phyloP scores from a whole-genome alignment of 2,797 vertebrate species.

The Pogonophryne albipinna region DNA sequence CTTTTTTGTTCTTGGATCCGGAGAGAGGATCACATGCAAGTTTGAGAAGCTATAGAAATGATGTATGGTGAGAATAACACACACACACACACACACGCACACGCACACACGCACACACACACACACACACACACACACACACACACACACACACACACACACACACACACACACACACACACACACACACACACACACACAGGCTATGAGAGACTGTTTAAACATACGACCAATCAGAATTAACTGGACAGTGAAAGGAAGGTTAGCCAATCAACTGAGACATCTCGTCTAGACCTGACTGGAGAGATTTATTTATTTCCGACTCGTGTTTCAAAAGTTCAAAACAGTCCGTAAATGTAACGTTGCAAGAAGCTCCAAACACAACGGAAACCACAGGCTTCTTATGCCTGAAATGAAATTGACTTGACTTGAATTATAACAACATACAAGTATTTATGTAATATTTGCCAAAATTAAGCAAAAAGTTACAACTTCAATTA shows the following conservation, averaged over 20 bases:
- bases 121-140: conserved; percentile 7
- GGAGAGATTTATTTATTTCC: no score
- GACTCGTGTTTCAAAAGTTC: no score
- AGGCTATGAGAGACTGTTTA: conserved; percentile 10
- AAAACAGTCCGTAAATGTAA: no score
- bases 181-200: neutral
- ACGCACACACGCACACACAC: conserved; percentile 1
- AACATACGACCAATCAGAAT: conserved; percentile 42
- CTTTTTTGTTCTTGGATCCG: conserved; percentile 62
- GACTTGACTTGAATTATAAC: neutral
- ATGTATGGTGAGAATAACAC: conserved; percentile 19
- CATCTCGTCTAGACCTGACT: conserved; percentile 51
- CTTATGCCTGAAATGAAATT: neutral
- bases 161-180: neutral
- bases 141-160: neutral
- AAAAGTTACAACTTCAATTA: neutral
- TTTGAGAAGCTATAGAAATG: conserved; percentile 32
- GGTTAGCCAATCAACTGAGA: conserved; percentile 48
- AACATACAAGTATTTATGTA: no score
- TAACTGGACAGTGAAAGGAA: conserved; percentile 48
- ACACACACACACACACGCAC: conserved; percentile 7
- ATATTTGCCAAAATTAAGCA: neutral
- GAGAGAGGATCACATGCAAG: conserved; percentile 42
- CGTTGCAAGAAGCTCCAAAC: no score
- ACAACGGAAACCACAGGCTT: no score